A percentile compares a stretch with the other conserved stretches of the same genome.
These are phyloP conservation scores for Papilio helenus DNA, from an alignment of 1,140 invertebrate species.

Conservation along the genomic window DNA sequence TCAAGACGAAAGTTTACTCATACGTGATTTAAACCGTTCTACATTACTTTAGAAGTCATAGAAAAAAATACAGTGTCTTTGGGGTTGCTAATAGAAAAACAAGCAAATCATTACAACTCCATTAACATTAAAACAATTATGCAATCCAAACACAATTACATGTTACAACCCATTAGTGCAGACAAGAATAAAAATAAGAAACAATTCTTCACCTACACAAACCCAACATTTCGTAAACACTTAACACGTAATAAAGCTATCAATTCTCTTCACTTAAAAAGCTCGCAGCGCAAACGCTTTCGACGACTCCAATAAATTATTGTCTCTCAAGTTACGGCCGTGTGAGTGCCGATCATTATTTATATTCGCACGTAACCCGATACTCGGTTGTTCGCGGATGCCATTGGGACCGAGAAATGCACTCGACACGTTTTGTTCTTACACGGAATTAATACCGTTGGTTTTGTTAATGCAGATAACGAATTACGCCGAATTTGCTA, in stretches of 20 bases:
- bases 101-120: background rate
- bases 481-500: background rate
- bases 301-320: constrained; percentile 30
- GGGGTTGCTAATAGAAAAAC: background rate
- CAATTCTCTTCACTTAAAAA: constrained; percentile 32
- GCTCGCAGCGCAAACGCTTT: constrained; percentile 27
- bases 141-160: background rate
- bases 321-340: constrained; percentile 34
- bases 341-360: constrained; percentile 37
- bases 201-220: constrained; percentile 2
- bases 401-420: constrained; percentile 6
- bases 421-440: constrained; percentile 6
- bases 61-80: background rate
- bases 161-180: background rate
- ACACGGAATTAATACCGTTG: constrained; percentile 15
- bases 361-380: constrained; percentile 34
- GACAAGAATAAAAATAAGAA: constrained; percentile 10
- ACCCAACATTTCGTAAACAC: constrained; percentile 23
- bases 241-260: constrained; percentile 35
- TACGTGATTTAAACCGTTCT: too few species aligned
- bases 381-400: background rate
- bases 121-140: background rate
- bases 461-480: background rate
- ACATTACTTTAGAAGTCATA: background rate
- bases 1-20: too few species aligned